Percentiles rank a stretch among this genome's conserved stretches.
These are phyloP conservation scores for Drosophila dives DNA, from an alignment of 2,888 invertebrate species.

Conservation along the genomic window DNA sequence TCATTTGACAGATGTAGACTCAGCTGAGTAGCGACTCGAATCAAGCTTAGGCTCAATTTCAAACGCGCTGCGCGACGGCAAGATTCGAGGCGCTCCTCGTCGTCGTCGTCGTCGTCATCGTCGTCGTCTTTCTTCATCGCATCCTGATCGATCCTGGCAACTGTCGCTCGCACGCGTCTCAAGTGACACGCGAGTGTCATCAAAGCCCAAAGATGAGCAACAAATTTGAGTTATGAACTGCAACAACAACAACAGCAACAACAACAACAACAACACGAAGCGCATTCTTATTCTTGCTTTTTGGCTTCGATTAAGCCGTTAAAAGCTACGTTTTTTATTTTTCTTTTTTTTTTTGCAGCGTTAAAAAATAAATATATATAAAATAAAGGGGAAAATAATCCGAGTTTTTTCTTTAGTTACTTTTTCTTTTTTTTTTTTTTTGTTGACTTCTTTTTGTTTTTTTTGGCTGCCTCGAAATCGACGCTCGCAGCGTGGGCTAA, in stretches of 20 bases:
- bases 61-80: constrained; percentile 55
- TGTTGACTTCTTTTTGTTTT: not conserved
- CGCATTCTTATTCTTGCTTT: constrained; percentile 37
- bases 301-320: constrained; percentile 59
- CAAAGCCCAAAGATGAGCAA: constrained; percentile 42
- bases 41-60: constrained; percentile 71
- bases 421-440: constrained; percentile 9
- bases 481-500: constrained; percentile 63
- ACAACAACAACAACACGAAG: constrained; percentile 11
- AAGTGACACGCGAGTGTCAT: constrained; percentile 81
- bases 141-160: constrained; percentile 48
- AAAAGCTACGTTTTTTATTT: constrained; percentile 35
- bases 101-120: constrained; percentile 1
- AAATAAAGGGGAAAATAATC: constrained; percentile 37
- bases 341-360: constrained; percentile 25
- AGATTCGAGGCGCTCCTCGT: constrained; percentile 25
- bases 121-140: constrained; percentile 4
- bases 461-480: constrained; percentile 28
- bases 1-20: constrained; percentile 60
- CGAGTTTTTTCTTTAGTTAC: constrained; percentile 13
- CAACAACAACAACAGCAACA: constrained; percentile 12
- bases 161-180: constrained; percentile 84
- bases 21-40: constrained; percentile 53
- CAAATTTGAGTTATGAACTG: constrained; percentile 40
- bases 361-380: constrained; percentile 15